Evolutionary conservation across 2,113 vertebrate species (phyloP).

Genomic region (Porphyrio hochstetteri): DNA sequence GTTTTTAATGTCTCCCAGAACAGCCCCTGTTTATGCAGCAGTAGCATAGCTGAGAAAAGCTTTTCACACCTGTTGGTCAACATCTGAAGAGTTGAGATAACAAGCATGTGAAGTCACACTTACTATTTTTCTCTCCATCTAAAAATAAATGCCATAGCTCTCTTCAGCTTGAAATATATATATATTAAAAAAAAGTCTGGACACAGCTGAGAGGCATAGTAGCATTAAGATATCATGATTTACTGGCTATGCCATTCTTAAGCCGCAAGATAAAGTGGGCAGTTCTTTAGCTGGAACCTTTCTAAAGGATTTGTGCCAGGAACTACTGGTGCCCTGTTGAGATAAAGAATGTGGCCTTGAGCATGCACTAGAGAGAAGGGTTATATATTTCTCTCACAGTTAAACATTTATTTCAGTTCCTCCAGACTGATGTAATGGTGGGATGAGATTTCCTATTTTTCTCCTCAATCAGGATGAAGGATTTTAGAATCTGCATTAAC

Average conservation of each 20-base stretch:
- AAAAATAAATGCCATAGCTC: constrained; percentile 4
- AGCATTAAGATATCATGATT: neutral
- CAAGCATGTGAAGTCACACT: constrained; percentile 27
- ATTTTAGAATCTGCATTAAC: neutral
- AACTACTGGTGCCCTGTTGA: neutral
- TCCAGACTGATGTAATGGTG: neutral
- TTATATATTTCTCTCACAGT: neutral
- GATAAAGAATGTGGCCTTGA: neutral
- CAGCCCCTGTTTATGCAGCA: neutral
- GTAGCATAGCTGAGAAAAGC: neutral
- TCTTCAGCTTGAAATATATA: neutral
- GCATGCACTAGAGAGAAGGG: neutral
- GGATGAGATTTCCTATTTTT: neutral
- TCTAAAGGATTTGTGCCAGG: neutral
- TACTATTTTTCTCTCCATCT: neutral
- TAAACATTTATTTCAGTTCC: neutral
- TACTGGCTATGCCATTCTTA: neutral
- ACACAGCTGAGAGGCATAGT: neutral
- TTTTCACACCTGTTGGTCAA: neutral
- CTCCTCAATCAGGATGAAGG: neutral
- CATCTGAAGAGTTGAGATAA: neutral
- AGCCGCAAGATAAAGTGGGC: neutral
- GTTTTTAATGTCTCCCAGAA: neutral
- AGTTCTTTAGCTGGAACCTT: neutral
- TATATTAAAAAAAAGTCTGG: neutral